Conservation (phyloP, 2,888 invertebrate genomes). For the Congeria kusceri region DNA sequence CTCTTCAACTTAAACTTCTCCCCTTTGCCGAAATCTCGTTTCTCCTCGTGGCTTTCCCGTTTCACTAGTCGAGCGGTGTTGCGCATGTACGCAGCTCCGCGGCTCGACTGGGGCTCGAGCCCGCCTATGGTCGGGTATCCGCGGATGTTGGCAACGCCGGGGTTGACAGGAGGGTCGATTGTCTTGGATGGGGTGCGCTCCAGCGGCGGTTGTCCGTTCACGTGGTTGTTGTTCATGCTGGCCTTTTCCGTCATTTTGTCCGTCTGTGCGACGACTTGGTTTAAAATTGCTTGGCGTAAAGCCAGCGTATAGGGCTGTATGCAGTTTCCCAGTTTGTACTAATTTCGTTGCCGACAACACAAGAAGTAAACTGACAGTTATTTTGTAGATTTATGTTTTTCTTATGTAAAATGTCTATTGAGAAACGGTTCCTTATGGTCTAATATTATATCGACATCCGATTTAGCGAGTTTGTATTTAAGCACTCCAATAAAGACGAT, state of each 20-base stretch:
- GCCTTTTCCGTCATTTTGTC: slow-evolving; percentile 24
- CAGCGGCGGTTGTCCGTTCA: slow-evolving; percentile 9
- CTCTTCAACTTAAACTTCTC: slow-evolving; percentile 68
- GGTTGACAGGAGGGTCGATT: slow-evolving; percentile 44
- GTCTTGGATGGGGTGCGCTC: slow-evolving; percentile 32
- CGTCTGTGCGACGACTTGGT: slow-evolving; percentile 28
- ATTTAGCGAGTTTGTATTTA: too few relatives aligned
- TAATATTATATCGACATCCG: background rate
- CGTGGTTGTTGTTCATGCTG: slow-evolving; percentile 9
- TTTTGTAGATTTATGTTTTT: background rate
- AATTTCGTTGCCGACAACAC: background rate
- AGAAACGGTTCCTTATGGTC: background rate
- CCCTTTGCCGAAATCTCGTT: slow-evolving; percentile 63
- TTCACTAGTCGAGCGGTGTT: slow-evolving; percentile 60
- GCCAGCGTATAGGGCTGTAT: slow-evolving; percentile 76
- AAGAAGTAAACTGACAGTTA: background rate
- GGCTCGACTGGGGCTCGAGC: slow-evolving; percentile 56
- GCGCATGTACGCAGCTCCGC: slow-evolving; percentile 63
- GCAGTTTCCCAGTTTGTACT: slow-evolving; percentile 75
- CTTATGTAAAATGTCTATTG: background rate
- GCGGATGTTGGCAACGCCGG: slow-evolving; percentile 53
- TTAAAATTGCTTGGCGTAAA: slow-evolving; percentile 60
- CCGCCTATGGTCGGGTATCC: slow-evolving; percentile 39
- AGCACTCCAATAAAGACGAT: too few relatives aligned
- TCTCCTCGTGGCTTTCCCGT: slow-evolving; percentile 62